Evolutionary conservation across 1,140 invertebrate species (phyloP), one percentile per base, ranked within the genome.

Genomic region (Drosophila pectinifera): DNA sequence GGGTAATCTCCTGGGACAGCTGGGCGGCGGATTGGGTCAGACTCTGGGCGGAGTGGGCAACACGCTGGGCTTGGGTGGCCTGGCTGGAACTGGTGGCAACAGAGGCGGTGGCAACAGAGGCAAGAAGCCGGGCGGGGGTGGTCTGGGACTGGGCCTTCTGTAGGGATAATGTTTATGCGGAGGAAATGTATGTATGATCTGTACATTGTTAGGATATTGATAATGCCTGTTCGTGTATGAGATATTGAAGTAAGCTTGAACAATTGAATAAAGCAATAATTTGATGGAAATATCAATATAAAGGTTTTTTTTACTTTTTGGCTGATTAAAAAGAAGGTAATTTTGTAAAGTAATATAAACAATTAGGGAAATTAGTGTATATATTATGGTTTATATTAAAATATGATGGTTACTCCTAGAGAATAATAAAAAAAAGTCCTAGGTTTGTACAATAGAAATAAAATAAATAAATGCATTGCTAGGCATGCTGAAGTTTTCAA

Each of bases 141-240:
- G 67, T 11, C 38, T 88, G 2, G 84, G 84, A 2, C 16, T 89
- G 22, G 84, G 84, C 1, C 42, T 89, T 24, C 39, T 89, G 6
- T 89, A 58, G 73, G 6, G 18, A 20, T 1, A 2, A 24, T 7
- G 34, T 38, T 59, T 28, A 49, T 38, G 36, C n/a, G 14, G 0
- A 18, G 2, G 3, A 41, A 56, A 55, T n/a, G 3, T 24, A 4
- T 16, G 14, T 0, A 16, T 1, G 0, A 18, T 22, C 3, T 41
- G 22, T 26, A 6, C 16, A 14, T 22, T 20, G 13, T 13, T 38
- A 13, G 5, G 28, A n/a, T n/a, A n/a, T n/a, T n/a, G n/a, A n/a
- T n/a, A n/a, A n/a, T n/a, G n/a, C n/a, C n/a, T n/a, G n/a, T n/a
- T n/a, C n/a, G n/a, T n/a, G 24, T 14, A 34, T 20, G 13, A 63